Percentiles rank a stretch among this genome's conserved stretches.
Conservation (phyloP, 1,140 invertebrate species). For the Lamellibrachia luymesi region DNA sequence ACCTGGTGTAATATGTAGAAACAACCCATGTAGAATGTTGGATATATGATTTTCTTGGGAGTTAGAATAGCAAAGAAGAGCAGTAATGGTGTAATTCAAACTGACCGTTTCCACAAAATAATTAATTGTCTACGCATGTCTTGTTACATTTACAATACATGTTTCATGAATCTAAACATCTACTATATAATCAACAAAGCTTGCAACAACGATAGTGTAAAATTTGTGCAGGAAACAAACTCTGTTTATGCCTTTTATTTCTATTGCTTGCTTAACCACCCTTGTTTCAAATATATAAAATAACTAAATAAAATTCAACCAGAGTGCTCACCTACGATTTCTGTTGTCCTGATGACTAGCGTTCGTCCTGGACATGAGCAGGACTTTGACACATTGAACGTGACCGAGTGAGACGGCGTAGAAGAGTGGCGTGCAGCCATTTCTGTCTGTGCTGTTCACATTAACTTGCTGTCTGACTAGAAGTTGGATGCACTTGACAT, state of each 20-base stretch:
- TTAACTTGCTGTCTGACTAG: conserved; percentile 66
- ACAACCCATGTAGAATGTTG: neutral
- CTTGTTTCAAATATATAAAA: neutral
- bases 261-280: neutral
- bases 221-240: neutral
- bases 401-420: conserved; percentile 95
- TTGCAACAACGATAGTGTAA: neutral
- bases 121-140: neutral
- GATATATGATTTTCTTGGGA: neutral
- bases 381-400: conserved; percentile 84
- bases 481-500: conserved; percentile 87
- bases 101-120: neutral
- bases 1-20: conserved; percentile 6
- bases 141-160: neutral
- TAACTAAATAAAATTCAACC: neutral
- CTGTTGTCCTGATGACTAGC: conserved; percentile 88
- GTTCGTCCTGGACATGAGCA: conserved; percentile 85
- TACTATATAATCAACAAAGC: neutral
- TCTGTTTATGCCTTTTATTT: neutral
- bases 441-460: conserved; percentile 75
- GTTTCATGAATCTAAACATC: neutral
- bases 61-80: neutral
- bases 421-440: conserved; percentile 90
- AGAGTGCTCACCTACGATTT: conserved; percentile 70
- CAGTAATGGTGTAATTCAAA: neutral